Conservation (phyloP, 2,797 vertebrate species). For the Acipenser transmontanus region DNA sequence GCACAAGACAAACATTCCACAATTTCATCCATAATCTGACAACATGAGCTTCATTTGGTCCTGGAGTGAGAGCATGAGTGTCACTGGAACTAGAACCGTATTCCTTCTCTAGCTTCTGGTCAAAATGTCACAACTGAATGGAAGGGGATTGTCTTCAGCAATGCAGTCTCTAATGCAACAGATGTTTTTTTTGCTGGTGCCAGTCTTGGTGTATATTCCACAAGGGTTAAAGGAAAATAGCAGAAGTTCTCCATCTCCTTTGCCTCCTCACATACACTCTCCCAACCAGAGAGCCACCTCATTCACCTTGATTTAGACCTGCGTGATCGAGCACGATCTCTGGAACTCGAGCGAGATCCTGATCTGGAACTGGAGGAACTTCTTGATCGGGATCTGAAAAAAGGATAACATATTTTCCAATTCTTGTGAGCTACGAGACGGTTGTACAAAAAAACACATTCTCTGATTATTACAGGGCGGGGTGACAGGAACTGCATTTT, state of each 20-base stretch:
- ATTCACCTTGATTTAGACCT: conserved; percentile 99
- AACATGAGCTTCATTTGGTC: neutral
- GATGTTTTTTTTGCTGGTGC: neutral
- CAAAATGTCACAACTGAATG: neutral
- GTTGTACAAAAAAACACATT: too few species aligned
- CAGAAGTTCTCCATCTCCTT: conserved; percentile 34
- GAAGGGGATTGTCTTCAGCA: neutral
- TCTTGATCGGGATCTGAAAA: conserved; percentile 94
- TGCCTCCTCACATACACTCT: conserved; percentile 69
- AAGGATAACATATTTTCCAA: conserved; percentile 60
- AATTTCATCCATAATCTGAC: neutral
- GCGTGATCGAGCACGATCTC: conserved; percentile 67
- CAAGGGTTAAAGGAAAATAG: conserved; percentile 8
- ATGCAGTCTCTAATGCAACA: too few species aligned
- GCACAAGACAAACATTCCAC: neutral
- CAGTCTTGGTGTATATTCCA: conserved; percentile 3
- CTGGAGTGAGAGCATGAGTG: neutral
- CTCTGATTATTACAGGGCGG: too few species aligned
- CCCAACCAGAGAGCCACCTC: conserved; percentile 84
- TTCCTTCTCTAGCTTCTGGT: conserved; percentile 2
- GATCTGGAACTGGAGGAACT: conserved; percentile 96
- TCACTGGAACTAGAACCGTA: neutral
- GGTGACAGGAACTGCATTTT: too few species aligned
- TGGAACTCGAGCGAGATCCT: conserved; percentile 88
- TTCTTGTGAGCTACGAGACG: too few species aligned